These are phyloP conservation scores for Monopterus albus DNA, from an alignment of 2,113 vertebrate species.

Conservation along the genomic window DNA sequence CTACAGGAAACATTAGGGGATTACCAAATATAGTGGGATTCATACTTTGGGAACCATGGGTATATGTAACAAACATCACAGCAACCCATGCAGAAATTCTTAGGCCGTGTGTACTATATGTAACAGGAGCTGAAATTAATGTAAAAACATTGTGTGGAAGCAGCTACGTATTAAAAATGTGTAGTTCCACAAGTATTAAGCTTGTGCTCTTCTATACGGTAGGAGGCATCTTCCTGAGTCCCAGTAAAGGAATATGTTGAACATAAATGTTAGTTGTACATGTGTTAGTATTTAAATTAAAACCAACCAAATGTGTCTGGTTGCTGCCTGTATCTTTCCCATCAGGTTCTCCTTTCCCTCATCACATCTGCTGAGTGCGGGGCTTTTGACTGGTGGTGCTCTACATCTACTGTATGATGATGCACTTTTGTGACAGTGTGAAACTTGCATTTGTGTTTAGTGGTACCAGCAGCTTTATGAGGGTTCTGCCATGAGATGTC, in stretches of 20 bases:
- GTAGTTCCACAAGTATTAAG: too few species aligned
- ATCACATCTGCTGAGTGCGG: slow-evolving; percentile 34
- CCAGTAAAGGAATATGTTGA: not conserved
- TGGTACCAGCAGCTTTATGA: not conserved
- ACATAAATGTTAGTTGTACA: not conserved
- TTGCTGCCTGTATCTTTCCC: slow-evolving; percentile 23
- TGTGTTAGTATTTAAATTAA: not conserved
- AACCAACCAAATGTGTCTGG: slow-evolving; percentile 15
- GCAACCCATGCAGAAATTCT: not conserved
- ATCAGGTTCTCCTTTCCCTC: slow-evolving; percentile 26
- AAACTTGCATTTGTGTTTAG: not conserved
- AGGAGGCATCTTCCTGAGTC: not conserved
- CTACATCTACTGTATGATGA: not conserved
- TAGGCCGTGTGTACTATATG: not conserved
- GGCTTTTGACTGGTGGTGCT: slow-evolving; percentile 27
- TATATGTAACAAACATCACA: too few species aligned
- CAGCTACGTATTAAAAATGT: not conserved
- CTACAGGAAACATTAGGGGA: too few species aligned
- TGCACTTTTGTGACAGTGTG: not conserved
- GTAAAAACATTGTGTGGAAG: not conserved
- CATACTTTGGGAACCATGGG: too few species aligned
- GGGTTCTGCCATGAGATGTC: not conserved
- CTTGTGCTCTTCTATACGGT: not conserved
- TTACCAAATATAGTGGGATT: too few species aligned
- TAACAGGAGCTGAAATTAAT: not conserved